Percentiles rank a stretch among this genome's conserved stretches.
Conservation (phyloP, 2,888 invertebrate genomes). For the Copidosoma aretas region DNA sequence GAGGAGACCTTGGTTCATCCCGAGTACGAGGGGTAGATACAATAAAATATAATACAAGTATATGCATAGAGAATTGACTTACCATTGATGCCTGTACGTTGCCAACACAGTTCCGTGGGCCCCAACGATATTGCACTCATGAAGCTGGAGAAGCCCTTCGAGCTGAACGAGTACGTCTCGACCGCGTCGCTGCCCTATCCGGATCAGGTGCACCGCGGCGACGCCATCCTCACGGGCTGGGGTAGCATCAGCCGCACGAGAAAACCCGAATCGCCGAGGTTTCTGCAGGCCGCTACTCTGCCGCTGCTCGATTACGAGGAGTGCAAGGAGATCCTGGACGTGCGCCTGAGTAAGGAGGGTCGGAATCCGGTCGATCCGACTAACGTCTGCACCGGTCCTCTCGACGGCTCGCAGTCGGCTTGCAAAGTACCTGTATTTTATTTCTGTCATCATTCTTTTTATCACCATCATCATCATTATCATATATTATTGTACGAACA, state of each 20-base stretch:
- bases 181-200: conserved; percentile 45
- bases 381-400: conserved; percentile 64
- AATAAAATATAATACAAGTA: not conserved
- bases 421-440: conserved; percentile 61
- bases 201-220: conserved; percentile 42
- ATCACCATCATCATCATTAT: too few species aligned
- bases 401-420: conserved; percentile 60
- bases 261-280: conserved; percentile 41
- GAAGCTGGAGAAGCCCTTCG: conserved; percentile 47
- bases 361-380: conserved; percentile 51
- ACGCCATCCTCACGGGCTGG: conserved; percentile 48
- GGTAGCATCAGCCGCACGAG: conserved; percentile 47
- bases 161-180: conserved; percentile 45
- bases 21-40: conserved; percentile 51
- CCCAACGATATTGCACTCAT: conserved; percentile 53
- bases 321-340: conserved; percentile 45
- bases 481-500: too few species aligned
- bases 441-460: too few species aligned
- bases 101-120: conserved; percentile 46
- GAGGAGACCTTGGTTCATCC: conserved; percentile 49
- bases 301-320: conserved; percentile 47
- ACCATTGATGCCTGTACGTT: too few species aligned
- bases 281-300: conserved; percentile 48
- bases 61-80: too few species aligned
- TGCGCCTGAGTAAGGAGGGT: conserved; percentile 41